Evolutionary conservation across 2,797 vertebrate species (phyloP).

Genomic region (Gymnopithys bicolor): DNA sequence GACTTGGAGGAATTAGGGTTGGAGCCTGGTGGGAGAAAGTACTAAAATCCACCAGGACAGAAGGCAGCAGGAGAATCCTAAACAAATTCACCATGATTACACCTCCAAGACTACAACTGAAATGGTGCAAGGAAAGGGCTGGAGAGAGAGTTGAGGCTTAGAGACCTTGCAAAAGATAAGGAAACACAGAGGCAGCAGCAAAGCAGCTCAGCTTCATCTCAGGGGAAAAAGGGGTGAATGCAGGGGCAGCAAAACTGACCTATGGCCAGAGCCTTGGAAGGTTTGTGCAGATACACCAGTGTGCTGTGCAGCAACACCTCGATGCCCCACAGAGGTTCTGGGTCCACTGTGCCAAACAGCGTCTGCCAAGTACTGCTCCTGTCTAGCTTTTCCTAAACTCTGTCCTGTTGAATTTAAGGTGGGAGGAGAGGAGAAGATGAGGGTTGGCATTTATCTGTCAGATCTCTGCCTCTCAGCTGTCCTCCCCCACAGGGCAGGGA

Average conservation of each 20-base stretch:
- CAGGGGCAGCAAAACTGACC: background rate
- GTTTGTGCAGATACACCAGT: background rate
- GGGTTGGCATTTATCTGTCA: background rate
- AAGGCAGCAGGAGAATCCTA: constrained; percentile 21
- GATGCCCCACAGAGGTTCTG: background rate
- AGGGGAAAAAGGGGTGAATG: background rate
- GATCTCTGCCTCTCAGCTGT: background rate
- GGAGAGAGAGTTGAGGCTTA: background rate
- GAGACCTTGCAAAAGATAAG: background rate
- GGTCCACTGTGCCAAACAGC: background rate
- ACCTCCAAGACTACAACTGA: background rate
- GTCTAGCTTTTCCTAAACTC: background rate
- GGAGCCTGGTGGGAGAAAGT: background rate
- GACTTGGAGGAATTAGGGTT: background rate
- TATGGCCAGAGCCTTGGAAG: background rate
- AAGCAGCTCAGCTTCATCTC: background rate
- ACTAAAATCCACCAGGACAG: background rate
- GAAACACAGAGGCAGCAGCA: background rate
- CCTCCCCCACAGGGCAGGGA: background rate
- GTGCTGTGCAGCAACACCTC: background rate
- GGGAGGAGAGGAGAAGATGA: background rate
- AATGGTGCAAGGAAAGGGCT: background rate
- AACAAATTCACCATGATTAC: background rate
- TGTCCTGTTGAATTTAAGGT: background rate
- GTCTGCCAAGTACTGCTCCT: background rate